Percentiles rank a stretch among this genome's conserved stretches.
phyloP scores from a whole-genome alignment of 2,888 invertebrate species.

The Nipponacmea schrenckii region DNA sequence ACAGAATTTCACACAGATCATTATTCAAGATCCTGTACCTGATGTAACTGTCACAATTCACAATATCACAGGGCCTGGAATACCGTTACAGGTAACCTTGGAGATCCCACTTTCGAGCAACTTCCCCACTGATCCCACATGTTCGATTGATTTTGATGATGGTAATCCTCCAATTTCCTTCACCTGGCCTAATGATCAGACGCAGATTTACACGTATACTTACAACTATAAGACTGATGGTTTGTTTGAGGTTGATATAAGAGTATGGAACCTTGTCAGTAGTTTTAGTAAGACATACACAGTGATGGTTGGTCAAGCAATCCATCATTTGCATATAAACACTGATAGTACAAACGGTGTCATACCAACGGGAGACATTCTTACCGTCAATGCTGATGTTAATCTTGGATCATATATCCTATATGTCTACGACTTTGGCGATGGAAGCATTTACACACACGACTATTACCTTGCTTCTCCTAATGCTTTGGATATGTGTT shows the following conservation, averaged over 20 bases:
- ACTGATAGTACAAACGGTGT: constrained; percentile 15
- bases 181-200: background rate
- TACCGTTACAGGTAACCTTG: constrained; percentile 17
- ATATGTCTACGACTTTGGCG: constrained; percentile 24
- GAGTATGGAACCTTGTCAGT: constrained; percentile 21
- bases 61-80: constrained; percentile 14
- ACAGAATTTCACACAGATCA: background rate
- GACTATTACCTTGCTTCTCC: constrained; percentile 7
- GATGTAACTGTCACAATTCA: constrained; percentile 4
- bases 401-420: constrained; percentile 20
- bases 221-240: constrained; percentile 24
- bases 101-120: background rate
- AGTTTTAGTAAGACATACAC: background rate
- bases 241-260: constrained; percentile 16
- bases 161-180: background rate
- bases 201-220: background rate
- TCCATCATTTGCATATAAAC: constrained; percentile 9
- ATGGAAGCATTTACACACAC: constrained; percentile 11
- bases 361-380: constrained; percentile 5
- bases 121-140: constrained; percentile 20
- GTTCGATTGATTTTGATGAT: constrained; percentile 26
- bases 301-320: constrained; percentile 20
- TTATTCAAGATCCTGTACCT: constrained; percentile 15
- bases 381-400: constrained; percentile 14
- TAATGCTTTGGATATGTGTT: constrained; percentile 5